Evolutionary conservation across 2,888 invertebrate genomes (phyloP), one percentile per base, ranked within the genome.

Genomic region (Zygogramma bicolorata): DNA sequence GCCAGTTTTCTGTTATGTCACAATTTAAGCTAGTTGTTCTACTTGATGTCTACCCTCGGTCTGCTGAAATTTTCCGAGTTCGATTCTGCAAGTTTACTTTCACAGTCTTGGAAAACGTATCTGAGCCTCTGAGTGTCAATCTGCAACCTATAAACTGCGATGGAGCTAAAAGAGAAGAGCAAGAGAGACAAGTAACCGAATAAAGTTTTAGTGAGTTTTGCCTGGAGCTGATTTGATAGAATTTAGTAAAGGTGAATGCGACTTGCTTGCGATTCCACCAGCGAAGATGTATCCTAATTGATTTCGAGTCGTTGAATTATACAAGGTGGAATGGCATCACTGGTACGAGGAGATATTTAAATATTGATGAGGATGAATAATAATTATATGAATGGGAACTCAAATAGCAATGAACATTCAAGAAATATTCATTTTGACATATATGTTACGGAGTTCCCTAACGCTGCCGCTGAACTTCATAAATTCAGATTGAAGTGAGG

Each of bases 201-300:
- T 53, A 27, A 53, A 53, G n/a, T 53, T 27, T 53, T 27, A 53
- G 18, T 25, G 53, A 53, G 53, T 53, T 53, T 53, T 27, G 22
- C 25, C 27, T 25, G n/a, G 27, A 7, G 27, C 53, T 25, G 27
- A 53, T 53, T 53, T 27, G 15, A 27, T 27, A 53, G 13, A 53
- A 53, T 53, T 27, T 53, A 13, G n/a, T 22, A 27, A 53, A 53
- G 53, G 53, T 53, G 53, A 53, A 53, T 53, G 53, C 22, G 53
- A 27, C 53, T 27, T 53, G 53, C 53, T 31, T 46, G 34, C 20
- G 65, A 29, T 53, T 13, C 38, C 25, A 3, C 31, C 29, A 13
- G 65, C 7, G 20, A 53, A 31, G 31, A 57, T 65, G 53, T 65
- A 57, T 65, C 53, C 34, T 57, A 65, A 65, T 65, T 65, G 31